Base-by-base conservation (phyloP, 1,140 invertebrate genomes). In the Drosophila cardini region DNA sequence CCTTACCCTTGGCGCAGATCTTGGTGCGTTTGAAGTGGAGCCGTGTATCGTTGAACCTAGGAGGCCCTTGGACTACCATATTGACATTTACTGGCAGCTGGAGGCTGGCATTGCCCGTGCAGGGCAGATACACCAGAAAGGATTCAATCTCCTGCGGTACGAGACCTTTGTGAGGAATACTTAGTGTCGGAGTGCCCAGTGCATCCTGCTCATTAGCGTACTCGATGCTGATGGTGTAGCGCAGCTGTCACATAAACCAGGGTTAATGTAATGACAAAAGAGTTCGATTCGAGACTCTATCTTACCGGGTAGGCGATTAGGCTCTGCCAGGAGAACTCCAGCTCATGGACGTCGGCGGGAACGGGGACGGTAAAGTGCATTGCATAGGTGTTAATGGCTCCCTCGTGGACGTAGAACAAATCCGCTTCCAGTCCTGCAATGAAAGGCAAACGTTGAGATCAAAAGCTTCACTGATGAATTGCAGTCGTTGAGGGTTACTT, bases 311-410 rank as follows among this genome's bases (percentile, higher is more conserved):
- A 93, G 90, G 94, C 93, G 77, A 94, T 93, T 13, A 97, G 93
- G 75, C 95, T 95, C 80, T 97, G 96, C 61, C 61, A 98, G 69
- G 96, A 97, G 93, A 98, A 98, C 92, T 97, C 95, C 21, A 63
- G 21, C 26, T 63, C 61, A 15, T 95, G 95, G 36, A 98, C 61
- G n/a, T 63, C 61, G 1, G 61, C 61, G 11, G 65, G 95, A 38
- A 98, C 95, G 2, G 96, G 95, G 1, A 98, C 95, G 43, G 95
- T 94, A 92, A 98, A 98, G 85, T 96, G 95, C 92, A 98, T 96
- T 3, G 97, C 97, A 91, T 98, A 98, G 32, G 95, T 95, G 93
- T 98, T 98, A 82, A 98, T 95, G 57, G 96, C 95, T 43, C 97
- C 97, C 83, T 98, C 96, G 63, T 96, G 93, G 4, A 98, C 97